phyloP scores from a whole-genome alignment of 2,888 invertebrate genomes.

The Subacronicta megacephala region DNA sequence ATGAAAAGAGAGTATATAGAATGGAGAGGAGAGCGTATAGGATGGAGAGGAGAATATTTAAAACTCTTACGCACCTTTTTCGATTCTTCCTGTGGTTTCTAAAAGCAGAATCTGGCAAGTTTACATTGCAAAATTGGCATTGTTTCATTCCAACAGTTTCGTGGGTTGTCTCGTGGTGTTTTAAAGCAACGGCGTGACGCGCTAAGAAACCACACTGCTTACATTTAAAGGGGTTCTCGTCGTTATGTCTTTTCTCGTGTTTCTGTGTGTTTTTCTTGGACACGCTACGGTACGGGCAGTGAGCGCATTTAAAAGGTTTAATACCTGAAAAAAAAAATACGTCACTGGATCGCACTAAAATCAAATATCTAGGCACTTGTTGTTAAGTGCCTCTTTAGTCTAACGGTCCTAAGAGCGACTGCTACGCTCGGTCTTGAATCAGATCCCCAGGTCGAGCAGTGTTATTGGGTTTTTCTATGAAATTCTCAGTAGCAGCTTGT shows the following conservation, averaged over 20 bases:
- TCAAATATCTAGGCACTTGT: too few relatives aligned
- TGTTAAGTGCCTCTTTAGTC: too few relatives aligned
- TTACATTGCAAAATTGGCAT: slow-evolving; percentile 7
- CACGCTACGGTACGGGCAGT: slow-evolving; percentile 74
- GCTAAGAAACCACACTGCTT: slow-evolving; percentile 71
- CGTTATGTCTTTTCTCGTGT: slow-evolving; percentile 75
- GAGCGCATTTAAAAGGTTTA: slow-evolving; percentile 79
- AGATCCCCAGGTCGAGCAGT: too few relatives aligned
- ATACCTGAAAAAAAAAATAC: slow-evolving; percentile 61
- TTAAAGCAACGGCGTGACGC: slow-evolving; percentile 57
- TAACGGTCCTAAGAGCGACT: too few relatives aligned
- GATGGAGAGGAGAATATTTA: too few relatives aligned
- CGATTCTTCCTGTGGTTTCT: slow-evolving; percentile 12
- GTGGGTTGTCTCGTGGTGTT: slow-evolving; percentile 56
- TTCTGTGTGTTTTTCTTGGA: slow-evolving; percentile 81
- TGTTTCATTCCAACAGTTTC: background rate
- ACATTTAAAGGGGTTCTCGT: slow-evolving; percentile 74
- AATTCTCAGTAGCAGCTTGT: too few relatives aligned
- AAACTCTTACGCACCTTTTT: too few relatives aligned
- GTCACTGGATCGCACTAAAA: too few relatives aligned
- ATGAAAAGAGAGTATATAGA: too few relatives aligned
- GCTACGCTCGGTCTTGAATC: too few relatives aligned
- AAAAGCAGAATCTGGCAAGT: slow-evolving; percentile 1
- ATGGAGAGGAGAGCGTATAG: too few relatives aligned
- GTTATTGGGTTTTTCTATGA: too few relatives aligned